A percentile compares a stretch with the other conserved stretches of the same genome.
These are phyloP conservation scores for Schlechtendalia chinensis DNA, from an alignment of 1,140 invertebrate genomes.

Conservation along the genomic window DNA sequence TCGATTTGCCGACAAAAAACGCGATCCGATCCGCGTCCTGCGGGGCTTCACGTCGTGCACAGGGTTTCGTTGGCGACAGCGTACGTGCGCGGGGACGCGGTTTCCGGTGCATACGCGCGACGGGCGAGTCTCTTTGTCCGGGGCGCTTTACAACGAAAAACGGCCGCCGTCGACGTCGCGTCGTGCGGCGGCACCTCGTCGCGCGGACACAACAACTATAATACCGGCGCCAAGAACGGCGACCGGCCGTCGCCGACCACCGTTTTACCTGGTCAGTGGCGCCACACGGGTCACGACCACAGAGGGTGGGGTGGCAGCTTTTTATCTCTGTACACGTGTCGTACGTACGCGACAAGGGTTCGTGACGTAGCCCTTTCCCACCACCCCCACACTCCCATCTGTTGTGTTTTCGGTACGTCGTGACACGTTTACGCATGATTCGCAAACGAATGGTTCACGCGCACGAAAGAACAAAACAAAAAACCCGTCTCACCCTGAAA, in stretches of 20 bases:
- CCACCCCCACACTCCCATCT: no score
- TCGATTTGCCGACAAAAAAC: background rate
- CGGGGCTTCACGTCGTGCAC: no score
- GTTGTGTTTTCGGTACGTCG: no score
- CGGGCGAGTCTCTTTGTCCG: background rate
- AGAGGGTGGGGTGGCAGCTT: background rate
- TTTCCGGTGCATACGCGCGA: background rate
- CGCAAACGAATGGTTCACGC: background rate
- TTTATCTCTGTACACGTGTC: no score
- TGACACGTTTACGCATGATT: no score
- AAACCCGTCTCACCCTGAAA: conserved; percentile 35
- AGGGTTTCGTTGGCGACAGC: no score
- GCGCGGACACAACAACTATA: no score
- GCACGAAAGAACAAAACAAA: background rate
- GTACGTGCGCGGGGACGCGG: no score
- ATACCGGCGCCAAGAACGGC: background rate
- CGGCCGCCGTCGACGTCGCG: background rate
- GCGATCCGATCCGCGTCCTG: background rate
- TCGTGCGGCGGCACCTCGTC: no score
- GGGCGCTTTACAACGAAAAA: background rate
- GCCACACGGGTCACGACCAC: conserved; percentile 17
- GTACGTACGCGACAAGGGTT: no score
- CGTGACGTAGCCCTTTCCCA: no score
- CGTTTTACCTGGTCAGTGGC: conserved; percentile 6
- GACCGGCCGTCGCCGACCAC: background rate